These are phyloP conservation scores for Chauna torquata DNA, from an alignment of 2,113 vertebrate species.

Conservation along the genomic window DNA sequence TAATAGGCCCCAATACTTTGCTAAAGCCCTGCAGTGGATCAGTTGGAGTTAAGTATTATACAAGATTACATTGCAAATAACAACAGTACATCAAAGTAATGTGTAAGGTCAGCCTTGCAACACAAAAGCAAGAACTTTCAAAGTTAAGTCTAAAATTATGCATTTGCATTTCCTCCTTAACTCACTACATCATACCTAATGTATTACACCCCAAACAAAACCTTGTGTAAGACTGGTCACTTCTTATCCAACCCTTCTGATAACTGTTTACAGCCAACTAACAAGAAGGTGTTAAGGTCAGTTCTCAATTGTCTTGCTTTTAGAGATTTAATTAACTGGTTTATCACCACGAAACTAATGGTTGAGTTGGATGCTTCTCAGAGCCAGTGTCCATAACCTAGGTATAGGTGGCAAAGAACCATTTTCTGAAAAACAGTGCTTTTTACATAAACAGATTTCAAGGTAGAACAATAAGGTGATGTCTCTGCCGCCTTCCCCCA, in stretches of 20 bases:
- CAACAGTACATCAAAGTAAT: conserved; percentile 71
- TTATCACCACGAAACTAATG: background rate
- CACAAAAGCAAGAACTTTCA: conserved; percentile 18
- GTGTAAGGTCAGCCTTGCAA: conserved; percentile 41
- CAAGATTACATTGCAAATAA: conserved; percentile 73
- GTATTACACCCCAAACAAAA: background rate
- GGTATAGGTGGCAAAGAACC: background rate
- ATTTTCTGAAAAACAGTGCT: background rate
- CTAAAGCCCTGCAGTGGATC: conserved; percentile 75
- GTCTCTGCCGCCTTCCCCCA: background rate
- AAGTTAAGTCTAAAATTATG: conserved; percentile 23
- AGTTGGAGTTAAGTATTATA: conserved; percentile 78
- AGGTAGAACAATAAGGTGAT: background rate
- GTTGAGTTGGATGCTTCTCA: background rate
- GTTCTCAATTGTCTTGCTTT: background rate
- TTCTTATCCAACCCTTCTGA: background rate
- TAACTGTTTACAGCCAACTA: background rate
- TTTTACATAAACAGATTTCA: background rate
- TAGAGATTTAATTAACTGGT: background rate
- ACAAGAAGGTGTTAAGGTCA: background rate
- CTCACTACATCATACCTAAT: background rate
- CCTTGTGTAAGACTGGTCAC: background rate
- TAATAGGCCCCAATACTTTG: conserved; percentile 71
- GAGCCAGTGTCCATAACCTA: background rate
- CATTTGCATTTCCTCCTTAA: conserved; percentile 14